Percentiles rank a stretch among this genome's conserved stretches.
Evolutionary conservation across 2,113 vertebrate species (phyloP).

Genomic region (Scophthalmus maximus): DNA sequence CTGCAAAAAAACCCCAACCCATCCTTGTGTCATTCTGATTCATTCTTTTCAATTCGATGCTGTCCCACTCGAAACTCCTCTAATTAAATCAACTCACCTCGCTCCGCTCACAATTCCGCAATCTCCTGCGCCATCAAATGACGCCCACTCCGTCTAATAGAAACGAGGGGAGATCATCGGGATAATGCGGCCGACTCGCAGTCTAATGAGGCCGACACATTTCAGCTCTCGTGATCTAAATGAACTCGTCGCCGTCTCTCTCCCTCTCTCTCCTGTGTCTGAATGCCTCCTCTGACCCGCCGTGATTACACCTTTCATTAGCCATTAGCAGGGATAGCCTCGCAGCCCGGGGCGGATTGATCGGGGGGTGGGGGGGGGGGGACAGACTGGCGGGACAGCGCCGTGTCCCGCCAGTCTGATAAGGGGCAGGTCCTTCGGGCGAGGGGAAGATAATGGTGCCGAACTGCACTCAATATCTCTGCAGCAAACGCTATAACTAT

Average conservation of each 20-base stretch:
- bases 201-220: slow-evolving; percentile 70
- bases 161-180: slow-evolving; percentile 61
- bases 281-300: slow-evolving; percentile 67
- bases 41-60: slow-evolving; percentile 11
- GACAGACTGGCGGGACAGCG: slow-evolving; percentile 45
- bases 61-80: slow-evolving; percentile 32
- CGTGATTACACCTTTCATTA: slow-evolving; percentile 83
- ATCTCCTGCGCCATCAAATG: slow-evolving; percentile 52
- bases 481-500: slow-evolving; percentile 47
- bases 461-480: slow-evolving; percentile 26
- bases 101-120: slow-evolving; percentile 43
- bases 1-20: background rate
- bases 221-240: slow-evolving; percentile 77
- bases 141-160: slow-evolving; percentile 57
- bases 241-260: slow-evolving; percentile 68
- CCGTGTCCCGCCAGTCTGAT: slow-evolving; percentile 51
- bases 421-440: slow-evolving; percentile 68
- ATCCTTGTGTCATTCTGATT: background rate
- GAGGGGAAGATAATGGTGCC: slow-evolving; percentile 54
- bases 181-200: slow-evolving; percentile 65
- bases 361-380: slow-evolving; percentile 55
- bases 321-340: slow-evolving; percentile 74
- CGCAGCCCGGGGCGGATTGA: slow-evolving; percentile 67
- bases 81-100: slow-evolving; percentile 70
- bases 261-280: slow-evolving; percentile 51